phyloP scores from a whole-genome alignment of 2,113 vertebrate genomes.

The Tichodroma muraria region DNA sequence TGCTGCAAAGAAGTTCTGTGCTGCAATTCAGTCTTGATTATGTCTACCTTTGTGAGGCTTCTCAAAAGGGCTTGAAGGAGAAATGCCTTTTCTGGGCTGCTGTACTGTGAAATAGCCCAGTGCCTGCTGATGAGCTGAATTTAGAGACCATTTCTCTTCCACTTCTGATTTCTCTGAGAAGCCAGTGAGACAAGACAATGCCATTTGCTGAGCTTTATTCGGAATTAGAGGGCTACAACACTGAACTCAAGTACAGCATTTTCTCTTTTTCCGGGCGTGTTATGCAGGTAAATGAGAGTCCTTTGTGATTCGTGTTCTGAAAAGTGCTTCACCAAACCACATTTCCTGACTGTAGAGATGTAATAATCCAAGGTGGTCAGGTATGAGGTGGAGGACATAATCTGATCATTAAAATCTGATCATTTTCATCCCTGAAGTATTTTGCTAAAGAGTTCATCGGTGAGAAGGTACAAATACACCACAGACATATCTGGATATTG shows the following conservation, averaged over 20 bases:
- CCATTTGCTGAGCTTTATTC: background rate
- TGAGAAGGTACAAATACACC: background rate
- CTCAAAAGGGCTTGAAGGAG: slow-evolving; percentile 44
- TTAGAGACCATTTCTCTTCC: background rate
- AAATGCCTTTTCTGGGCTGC: background rate
- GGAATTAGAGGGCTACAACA: background rate
- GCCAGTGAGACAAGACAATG: background rate
- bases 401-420: background rate
- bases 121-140: background rate
- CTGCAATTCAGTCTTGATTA: background rate
- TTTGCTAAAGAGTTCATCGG: background rate
- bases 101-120: background rate
- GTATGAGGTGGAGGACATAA: background rate
- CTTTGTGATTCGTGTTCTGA: background rate
- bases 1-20: slow-evolving; percentile 21
- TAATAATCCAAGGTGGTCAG: background rate
- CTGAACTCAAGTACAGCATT: background rate
- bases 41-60: background rate
- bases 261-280: background rate
- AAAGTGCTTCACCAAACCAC: background rate
- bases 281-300: background rate
- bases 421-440: background rate
- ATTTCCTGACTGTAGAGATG: background rate
- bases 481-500: background rate
- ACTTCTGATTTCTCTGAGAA: background rate